These are phyloP conservation scores for Erebia epiphron DNA, from an alignment of 2,888 invertebrate genomes.

Conservation along the genomic window DNA sequence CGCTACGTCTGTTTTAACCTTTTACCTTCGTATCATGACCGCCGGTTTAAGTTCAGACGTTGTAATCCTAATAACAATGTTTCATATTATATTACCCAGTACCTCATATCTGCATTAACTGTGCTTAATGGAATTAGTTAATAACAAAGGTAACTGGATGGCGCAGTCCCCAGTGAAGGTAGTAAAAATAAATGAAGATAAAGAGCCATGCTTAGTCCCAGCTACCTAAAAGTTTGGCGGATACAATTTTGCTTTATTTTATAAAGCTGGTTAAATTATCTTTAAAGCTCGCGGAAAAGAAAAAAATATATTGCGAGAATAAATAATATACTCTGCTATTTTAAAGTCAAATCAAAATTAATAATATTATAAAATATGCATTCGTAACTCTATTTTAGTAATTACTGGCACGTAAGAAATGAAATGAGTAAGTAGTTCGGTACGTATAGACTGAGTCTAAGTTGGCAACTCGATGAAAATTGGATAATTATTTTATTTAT, in stretches of 20 bases:
- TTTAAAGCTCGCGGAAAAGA: not conserved
- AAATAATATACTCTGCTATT: not conserved
- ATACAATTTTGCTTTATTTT: constrained; percentile 20
- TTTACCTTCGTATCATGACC: constrained; percentile 1
- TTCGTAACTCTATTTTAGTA: not conserved
- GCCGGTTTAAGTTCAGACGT: constrained; percentile 4
- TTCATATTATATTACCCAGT: constrained; percentile 10
- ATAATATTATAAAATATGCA: not conserved
- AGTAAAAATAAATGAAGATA: constrained; percentile 27
- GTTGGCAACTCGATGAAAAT: no score
- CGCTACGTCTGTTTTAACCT: not conserved
- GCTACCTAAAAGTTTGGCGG: constrained; percentile 21
- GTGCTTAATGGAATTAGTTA: constrained; percentile 26
- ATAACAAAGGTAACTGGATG: constrained; percentile 12
- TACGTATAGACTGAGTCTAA: no score
- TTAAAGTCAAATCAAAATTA: not conserved
- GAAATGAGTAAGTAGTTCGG: no score
- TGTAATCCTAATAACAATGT: constrained; percentile 2
- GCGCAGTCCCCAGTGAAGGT: constrained; percentile 1
- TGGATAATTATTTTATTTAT: no score
- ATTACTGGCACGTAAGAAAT: no score
- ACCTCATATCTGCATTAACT: constrained; percentile 18
- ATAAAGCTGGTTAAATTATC: constrained; percentile 6
- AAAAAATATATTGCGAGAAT: constrained; percentile 1
- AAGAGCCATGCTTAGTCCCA: constrained; percentile 19